Conservation (phyloP, 2,797 vertebrate genomes). For the Chaenodraco wilsoni region DNA sequence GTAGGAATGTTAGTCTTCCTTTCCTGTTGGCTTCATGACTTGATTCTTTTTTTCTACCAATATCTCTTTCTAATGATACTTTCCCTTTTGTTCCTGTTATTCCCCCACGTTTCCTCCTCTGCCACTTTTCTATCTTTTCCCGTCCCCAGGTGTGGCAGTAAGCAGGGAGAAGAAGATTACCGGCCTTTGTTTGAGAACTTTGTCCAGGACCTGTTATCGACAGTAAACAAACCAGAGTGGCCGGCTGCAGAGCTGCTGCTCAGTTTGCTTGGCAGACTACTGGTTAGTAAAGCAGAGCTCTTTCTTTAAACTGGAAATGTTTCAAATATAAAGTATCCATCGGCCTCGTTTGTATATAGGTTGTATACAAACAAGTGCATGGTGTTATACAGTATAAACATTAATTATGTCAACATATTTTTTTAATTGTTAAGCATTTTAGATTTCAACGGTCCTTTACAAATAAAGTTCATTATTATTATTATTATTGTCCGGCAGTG, state of each 20-base stretch:
- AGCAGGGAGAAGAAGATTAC: conserved; percentile 98
- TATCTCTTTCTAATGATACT: background rate
- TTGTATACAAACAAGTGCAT: no score
- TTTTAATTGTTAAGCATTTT: no score
- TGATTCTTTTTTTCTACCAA: background rate
- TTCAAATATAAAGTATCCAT: background rate
- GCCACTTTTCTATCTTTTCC: background rate
- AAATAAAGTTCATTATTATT: no score
- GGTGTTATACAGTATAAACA: no score
- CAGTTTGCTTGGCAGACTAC: conserved; percentile 94
- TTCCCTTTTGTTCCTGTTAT: background rate
- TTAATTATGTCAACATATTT: no score
- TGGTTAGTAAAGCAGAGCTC: conserved; percentile 84
- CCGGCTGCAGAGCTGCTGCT: conserved; percentile 96
- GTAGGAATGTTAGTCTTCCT: background rate
- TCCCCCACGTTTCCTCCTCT: background rate
- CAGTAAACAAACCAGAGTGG: conserved; percentile 99
- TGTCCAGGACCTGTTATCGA: conserved; percentile 97
- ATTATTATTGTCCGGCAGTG: no score
- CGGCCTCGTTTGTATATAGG: background rate
- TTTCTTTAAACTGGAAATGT: conserved; percentile 19
- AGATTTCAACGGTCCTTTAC: no score
- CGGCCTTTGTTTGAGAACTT: conserved; percentile 98
- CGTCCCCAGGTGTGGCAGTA: conserved; percentile 93
- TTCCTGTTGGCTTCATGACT: background rate